A percentile compares a stretch with the other conserved stretches of the same genome.
Conservation (phyloP, 2,797 vertebrate genomes). For the Yasuhikotakia modesta region DNA sequence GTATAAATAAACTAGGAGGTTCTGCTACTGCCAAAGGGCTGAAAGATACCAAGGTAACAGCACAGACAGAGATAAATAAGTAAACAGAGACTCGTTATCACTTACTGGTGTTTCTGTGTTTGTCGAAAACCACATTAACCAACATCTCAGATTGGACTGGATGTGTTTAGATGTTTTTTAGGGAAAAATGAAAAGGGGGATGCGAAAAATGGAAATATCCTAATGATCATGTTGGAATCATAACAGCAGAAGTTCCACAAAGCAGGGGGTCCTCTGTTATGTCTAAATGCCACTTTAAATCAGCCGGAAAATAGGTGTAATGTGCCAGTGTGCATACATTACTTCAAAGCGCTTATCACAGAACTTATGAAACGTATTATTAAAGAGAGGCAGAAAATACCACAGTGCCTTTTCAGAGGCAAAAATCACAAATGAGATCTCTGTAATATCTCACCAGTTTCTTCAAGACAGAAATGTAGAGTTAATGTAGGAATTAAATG, state of each 20-base stretch:
- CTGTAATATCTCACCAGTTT: background rate
- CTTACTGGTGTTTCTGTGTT: conserved; percentile 64
- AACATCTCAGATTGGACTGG: conserved; percentile 34
- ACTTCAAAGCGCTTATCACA: background rate
- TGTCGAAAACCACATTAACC: conserved; percentile 48
- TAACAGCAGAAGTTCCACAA: conserved; percentile 37
- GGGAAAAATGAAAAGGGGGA: background rate
- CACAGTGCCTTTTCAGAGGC: background rate
- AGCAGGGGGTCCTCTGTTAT: conserved; percentile 28
- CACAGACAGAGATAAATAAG: conserved; percentile 77
- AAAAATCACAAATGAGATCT: background rate
- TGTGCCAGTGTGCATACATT: conserved; percentile 21
- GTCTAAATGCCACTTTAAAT: conserved; percentile 32
- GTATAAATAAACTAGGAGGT: conserved; percentile 83
- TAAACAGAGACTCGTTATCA: conserved; percentile 77
- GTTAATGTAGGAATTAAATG: too few species aligned
- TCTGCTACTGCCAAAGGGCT: conserved; percentile 76
- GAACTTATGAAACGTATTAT: conserved; percentile 27
- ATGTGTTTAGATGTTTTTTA: background rate
- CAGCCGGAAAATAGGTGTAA: conserved; percentile 18
- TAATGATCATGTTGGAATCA: conserved; percentile 31
- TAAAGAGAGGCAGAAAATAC: conserved; percentile 12
- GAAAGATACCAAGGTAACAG: conserved; percentile 76
- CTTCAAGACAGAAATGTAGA: background rate
- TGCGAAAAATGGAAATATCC: background rate